Conservation (phyloP, 2,888 invertebrate genomes). For the Phengaris alcon region DNA sequence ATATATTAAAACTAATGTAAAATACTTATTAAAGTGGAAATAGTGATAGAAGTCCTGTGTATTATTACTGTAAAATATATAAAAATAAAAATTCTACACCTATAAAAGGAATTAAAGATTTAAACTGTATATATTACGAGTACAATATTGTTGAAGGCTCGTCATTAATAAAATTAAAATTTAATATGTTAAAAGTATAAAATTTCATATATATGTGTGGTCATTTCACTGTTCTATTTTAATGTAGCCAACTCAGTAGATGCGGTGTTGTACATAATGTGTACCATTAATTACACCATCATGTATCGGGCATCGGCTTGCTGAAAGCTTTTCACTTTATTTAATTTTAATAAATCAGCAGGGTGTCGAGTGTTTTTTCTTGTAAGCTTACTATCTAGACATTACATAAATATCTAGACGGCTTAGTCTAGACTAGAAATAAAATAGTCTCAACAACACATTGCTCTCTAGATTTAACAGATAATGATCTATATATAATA, state of each 20-base stretch:
- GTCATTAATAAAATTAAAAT: not conserved
- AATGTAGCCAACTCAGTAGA: not conserved
- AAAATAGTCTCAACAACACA: too few relatives aligned
- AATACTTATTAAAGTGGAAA: too few relatives aligned
- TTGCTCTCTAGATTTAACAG: too few relatives aligned
- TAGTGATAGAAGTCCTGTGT: too few relatives aligned
- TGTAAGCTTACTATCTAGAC: not conserved
- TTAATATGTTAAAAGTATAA: not conserved
- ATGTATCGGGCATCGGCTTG: not conserved
- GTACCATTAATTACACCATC: not conserved
- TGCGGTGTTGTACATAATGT: not conserved
- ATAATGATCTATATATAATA: too few relatives aligned
- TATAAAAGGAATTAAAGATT: too few relatives aligned
- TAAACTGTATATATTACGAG: too few relatives aligned
- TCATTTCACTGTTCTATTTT: not conserved
- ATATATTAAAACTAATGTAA: too few relatives aligned
- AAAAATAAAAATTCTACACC: too few relatives aligned
- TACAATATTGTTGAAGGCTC: not conserved
- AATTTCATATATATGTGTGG: not conserved
- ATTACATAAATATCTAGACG: not conserved
- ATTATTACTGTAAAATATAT: too few relatives aligned
- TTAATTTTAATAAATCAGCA: constrained; percentile 13
- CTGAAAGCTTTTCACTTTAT: not conserved
- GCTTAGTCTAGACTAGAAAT: too few relatives aligned
- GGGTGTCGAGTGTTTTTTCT: not conserved